These are phyloP conservation scores for Lagorchestes hirsutus DNA, from an alignment of 2,797 vertebrate genomes.

Conservation along the genomic window DNA sequence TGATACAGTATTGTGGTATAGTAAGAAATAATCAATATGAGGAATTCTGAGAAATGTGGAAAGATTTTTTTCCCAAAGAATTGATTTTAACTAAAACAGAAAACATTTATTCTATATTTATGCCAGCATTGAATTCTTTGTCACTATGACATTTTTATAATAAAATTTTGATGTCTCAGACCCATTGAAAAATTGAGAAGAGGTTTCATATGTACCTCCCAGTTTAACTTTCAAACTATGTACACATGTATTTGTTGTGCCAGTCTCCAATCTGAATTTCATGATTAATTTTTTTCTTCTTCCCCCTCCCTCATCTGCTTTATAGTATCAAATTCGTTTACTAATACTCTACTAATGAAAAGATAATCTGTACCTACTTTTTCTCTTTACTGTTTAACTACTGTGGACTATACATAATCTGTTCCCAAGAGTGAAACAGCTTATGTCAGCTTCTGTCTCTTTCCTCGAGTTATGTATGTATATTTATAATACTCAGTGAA, in stretches of 20 bases:
- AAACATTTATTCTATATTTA: background rate
- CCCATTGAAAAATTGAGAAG: background rate
- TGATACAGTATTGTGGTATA: background rate
- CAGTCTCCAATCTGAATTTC: slow-evolving; percentile 60
- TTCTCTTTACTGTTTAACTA: slow-evolving; percentile 83
- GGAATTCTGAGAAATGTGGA: background rate
- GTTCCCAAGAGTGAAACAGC: slow-evolving; percentile 80
- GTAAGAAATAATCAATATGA: background rate
- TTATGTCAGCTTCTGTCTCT: slow-evolving; percentile 76
- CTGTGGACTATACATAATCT: slow-evolving; percentile 81
- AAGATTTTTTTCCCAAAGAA: background rate
- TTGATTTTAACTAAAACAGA: background rate
- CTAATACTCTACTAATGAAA: slow-evolving; percentile 75
- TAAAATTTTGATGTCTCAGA: background rate
- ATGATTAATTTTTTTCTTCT: slow-evolving; percentile 63
- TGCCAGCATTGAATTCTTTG: background rate
- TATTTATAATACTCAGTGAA: background rate
- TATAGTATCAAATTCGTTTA: slow-evolving; percentile 72
- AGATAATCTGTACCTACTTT: slow-evolving; percentile 83
- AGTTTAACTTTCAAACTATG: background rate
- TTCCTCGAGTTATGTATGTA: slow-evolving; percentile 57
- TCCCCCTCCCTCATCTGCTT: slow-evolving; percentile 72
- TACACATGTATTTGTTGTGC: slow-evolving; percentile 47
- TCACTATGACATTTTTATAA: background rate
- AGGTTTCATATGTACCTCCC: background rate